These are phyloP conservation scores for Barnardius zonarius DNA, from an alignment of 2,113 vertebrate genomes.

Conservation along the genomic window DNA sequence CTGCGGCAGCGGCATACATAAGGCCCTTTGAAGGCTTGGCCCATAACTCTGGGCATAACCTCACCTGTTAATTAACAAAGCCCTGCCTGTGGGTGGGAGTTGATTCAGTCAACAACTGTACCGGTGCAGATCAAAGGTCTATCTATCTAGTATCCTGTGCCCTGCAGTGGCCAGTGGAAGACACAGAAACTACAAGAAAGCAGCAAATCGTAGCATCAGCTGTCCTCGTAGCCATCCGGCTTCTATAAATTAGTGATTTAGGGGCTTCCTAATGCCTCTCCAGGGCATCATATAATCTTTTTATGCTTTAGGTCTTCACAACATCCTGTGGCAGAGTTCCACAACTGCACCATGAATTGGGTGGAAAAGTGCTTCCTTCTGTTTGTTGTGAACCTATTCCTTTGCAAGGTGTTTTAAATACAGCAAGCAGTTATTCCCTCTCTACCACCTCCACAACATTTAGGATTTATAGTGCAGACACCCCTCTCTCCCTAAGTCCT, in stretches of 20 bases:
- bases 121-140: not conserved
- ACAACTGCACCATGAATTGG: not conserved
- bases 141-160: not conserved
- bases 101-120: not conserved
- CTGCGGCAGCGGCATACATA: not conserved
- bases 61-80: not conserved
- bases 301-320: not conserved
- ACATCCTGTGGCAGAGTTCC: not conserved
- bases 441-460: not conserved
- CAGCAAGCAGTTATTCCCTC: not conserved
- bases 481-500: not conserved
- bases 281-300: not conserved
- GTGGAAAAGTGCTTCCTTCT: not conserved
- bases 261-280: not conserved
- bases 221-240: not conserved
- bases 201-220: not conserved
- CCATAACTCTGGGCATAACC: not conserved
- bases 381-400: not conserved
- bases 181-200: not conserved
- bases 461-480: not conserved
- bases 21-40: slow-evolving; percentile 33
- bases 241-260: not conserved
- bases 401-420: not conserved
- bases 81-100: not conserved
- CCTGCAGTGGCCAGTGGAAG: not conserved